These are phyloP conservation scores for Stenurella melanura DNA, from an alignment of 2,888 invertebrate genomes.

Conservation along the genomic window DNA sequence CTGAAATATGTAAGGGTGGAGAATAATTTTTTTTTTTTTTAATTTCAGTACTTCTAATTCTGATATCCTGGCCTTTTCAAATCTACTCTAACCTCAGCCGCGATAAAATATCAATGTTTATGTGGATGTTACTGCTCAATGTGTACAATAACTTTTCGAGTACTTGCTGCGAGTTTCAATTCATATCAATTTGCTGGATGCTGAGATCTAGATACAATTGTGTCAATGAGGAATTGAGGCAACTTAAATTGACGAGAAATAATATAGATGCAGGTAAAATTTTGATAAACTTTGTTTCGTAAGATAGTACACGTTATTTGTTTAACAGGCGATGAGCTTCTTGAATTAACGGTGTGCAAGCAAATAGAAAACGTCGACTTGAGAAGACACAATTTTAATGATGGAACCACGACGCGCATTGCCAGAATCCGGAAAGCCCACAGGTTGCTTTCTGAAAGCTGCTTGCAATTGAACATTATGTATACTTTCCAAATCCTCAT, in stretches of 20 bases:
- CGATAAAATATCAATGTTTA: neutral
- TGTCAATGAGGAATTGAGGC: conserved; percentile 1
- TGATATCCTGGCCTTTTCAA: conserved; percentile 21
- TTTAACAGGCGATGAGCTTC: neutral
- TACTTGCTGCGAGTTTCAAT: conserved; percentile 21
- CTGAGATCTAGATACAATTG: neutral
- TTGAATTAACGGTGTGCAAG: neutral
- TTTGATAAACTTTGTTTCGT: neutral
- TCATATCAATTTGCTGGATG: conserved; percentile 20
- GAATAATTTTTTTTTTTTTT: neutral
- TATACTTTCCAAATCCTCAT: neutral
- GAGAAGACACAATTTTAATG: neutral
- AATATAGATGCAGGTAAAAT: neutral
- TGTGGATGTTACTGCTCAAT: conserved; percentile 1
- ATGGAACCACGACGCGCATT: neutral
- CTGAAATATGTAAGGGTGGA: too few species aligned
- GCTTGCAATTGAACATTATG: neutral
- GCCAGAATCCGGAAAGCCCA: neutral
- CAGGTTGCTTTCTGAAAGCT: neutral
- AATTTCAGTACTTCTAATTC: neutral
- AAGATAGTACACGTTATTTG: too few species aligned
- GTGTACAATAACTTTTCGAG: conserved; percentile 20
- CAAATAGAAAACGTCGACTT: neutral
- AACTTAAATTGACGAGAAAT: neutral
- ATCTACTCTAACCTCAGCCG: neutral